phyloP scores from a whole-genome alignment of 2,888 invertebrate species.

The Patella ulyssiponensis region DNA sequence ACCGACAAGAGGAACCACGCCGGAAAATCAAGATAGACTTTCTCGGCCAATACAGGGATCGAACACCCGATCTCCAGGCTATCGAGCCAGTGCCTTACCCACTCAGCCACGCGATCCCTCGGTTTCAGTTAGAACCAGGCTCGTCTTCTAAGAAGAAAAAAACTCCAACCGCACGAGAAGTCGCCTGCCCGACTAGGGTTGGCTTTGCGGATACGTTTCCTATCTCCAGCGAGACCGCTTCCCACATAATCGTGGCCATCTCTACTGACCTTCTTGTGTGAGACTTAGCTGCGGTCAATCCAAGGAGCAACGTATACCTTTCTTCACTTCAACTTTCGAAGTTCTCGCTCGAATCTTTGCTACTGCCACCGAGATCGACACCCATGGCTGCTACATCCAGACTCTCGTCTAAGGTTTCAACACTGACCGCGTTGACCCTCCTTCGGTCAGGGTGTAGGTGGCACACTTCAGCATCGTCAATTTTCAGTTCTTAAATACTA shows the following conservation, averaged over 20 bases:
- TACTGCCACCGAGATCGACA: conserved; percentile 81
- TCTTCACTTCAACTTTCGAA: no score
- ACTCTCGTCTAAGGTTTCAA: conserved; percentile 78
- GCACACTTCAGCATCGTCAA: conserved; percentile 77
- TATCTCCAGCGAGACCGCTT: no score
- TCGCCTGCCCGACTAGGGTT: conserved; percentile 79
- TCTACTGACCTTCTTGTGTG: no score
- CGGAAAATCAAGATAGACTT: no score
- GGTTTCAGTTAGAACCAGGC: no score
- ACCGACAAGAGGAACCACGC: no score
- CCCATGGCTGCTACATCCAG: conserved; percentile 74
- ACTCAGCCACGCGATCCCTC: no score
- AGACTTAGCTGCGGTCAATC: conserved; percentile 60
- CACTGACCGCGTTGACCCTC: conserved; percentile 75
- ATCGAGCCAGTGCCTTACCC: no score
- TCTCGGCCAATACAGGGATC: no score
- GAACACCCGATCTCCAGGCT: no score
- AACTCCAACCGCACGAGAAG: conserved; percentile 24
- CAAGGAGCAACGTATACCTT: conserved; percentile 78
- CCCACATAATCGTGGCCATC: no score
- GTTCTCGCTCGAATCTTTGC: conserved; percentile 80
- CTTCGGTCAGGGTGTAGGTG: conserved; percentile 52
- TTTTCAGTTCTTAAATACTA: conserved; percentile 78
- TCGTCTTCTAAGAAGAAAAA: conserved; percentile 34
- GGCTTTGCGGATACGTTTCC: no score